Conservation (phyloP, 1,140 invertebrate species). For the Tetraneura akinire region DNA sequence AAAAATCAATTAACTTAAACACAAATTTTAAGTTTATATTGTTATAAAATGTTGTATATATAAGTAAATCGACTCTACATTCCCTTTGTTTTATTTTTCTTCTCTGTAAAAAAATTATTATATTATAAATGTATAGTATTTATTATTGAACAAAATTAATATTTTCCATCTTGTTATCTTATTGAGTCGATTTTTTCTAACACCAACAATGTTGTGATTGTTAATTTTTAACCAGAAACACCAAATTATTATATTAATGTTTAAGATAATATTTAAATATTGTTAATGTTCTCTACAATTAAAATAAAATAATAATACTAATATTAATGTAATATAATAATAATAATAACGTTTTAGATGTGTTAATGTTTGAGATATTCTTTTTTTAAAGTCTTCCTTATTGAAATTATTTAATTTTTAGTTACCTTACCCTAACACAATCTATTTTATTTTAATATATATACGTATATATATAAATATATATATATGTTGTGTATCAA, state of each 20-base stretch:
- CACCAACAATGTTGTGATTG: slow-evolving; percentile 52
- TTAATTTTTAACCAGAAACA: slow-evolving; percentile 52
- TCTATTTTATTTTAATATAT: slow-evolving; percentile 16
- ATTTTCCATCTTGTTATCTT: slow-evolving; percentile 32
- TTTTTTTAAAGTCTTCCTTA: slow-evolving; percentile 44
- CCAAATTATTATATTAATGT: slow-evolving; percentile 51
- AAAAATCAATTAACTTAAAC: slow-evolving; percentile 33
- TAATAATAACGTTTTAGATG: slow-evolving; percentile 39
- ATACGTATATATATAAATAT: neutral
- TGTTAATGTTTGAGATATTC: slow-evolving; percentile 47
- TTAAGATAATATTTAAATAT: slow-evolving; percentile 50
- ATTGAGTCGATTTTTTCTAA: slow-evolving; percentile 51
- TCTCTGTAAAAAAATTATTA: slow-evolving; percentile 46
- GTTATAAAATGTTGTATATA: slow-evolving; percentile 49
- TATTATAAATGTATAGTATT: slow-evolving; percentile 48
- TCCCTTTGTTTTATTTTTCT: slow-evolving; percentile 47
- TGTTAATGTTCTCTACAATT: slow-evolving; percentile 39
- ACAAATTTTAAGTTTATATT: slow-evolving; percentile 34
- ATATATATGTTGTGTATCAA: no score
- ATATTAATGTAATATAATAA: slow-evolving; percentile 12
- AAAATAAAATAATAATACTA: slow-evolving; percentile 33
- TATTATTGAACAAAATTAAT: slow-evolving; percentile 26
- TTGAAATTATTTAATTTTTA: slow-evolving; percentile 50
- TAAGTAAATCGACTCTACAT: slow-evolving; percentile 49
- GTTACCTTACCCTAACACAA: slow-evolving; percentile 45